Base-by-base conservation (phyloP, 2,797 vertebrate species). In the Myripristis jacobus region DNA sequence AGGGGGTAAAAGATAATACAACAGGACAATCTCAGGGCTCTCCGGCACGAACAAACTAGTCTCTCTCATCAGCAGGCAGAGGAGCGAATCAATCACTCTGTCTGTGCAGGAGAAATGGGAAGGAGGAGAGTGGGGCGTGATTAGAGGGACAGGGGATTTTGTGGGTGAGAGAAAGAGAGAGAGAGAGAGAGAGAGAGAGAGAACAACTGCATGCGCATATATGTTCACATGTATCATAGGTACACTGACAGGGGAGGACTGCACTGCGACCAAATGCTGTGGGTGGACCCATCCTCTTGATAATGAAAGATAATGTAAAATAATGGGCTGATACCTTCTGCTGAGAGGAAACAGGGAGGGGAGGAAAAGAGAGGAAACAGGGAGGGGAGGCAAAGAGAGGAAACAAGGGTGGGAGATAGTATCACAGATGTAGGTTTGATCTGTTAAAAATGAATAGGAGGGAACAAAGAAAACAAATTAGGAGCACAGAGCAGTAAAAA, bases 261-360 rank as follows among this genome's bases (percentile, higher is more conserved):
- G 63, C 56, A 54, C 19, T 0, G 9, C 69, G 22, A 56, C 57
- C 51, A 62, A 75, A 73, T 59, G 66, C 73, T 75, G 80, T 55
- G 62, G 46, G 70, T 47, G 18, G 62, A 66, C 53, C 65, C 55
- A 55, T 70, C 47, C 64, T 56, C 77, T 82, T 86, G 79, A 88
- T 88, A 83, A 82, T 80, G 75, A 66, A 75, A 83, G 69, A 84
- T 85, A 84, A 78, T 82, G 73, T 50, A 55, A 82, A 82, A 66
- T 82, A 87, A 87, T 76, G 27, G 65, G 62, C 63, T 69, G 75
- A 41, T 80, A 77, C 86, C 79, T 79, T 78, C 77, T 85, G 67
- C 56, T 51, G 72, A 72, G 60, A 58, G 66, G 68, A 81, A 70
- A 64, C 18, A 8, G 53, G 54, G 24, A 27, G 31, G 43, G 15